Conservation (phyloP, 2,797 vertebrate species). For the Dendrocincla fuliginosa region DNA sequence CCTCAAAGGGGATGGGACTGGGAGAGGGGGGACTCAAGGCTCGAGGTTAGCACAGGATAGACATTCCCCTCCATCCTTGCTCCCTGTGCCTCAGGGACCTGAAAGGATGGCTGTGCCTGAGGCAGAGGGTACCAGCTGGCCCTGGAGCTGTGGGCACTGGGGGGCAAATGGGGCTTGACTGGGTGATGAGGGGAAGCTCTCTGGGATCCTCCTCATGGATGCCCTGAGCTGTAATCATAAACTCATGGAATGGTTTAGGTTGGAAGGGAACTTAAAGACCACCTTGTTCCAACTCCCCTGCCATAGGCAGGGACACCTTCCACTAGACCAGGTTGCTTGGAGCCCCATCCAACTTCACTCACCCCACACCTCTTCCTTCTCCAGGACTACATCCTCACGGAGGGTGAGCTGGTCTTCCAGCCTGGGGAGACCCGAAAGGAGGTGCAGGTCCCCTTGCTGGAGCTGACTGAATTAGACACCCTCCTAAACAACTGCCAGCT, state of each 20-base stretch:
- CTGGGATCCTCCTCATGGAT: background rate
- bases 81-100: background rate
- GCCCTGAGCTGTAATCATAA: fast-evolving
- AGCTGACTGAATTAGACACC: slow-evolving; percentile 84
- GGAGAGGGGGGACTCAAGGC: background rate
- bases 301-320: background rate
- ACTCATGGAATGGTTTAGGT: background rate
- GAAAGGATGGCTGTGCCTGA: background rate
- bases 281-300: fast-evolving
- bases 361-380: background rate
- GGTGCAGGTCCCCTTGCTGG: slow-evolving; percentile 88
- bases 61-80: background rate
- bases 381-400: slow-evolving; percentile 88
- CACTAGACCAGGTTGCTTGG: background rate
- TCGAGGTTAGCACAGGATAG: background rate
- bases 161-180: background rate
- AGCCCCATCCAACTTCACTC: background rate
- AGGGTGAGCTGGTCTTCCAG: slow-evolving; percentile 88
- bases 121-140: background rate
- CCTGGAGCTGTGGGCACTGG: background rate
- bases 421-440: slow-evolving; percentile 88
- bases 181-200: background rate
- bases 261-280: background rate
- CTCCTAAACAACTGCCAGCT: slow-evolving; percentile 85
- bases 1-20: background rate